Evolutionary conservation across 1,140 invertebrate species (phyloP).

Genomic region (Vanessa atalanta): DNA sequence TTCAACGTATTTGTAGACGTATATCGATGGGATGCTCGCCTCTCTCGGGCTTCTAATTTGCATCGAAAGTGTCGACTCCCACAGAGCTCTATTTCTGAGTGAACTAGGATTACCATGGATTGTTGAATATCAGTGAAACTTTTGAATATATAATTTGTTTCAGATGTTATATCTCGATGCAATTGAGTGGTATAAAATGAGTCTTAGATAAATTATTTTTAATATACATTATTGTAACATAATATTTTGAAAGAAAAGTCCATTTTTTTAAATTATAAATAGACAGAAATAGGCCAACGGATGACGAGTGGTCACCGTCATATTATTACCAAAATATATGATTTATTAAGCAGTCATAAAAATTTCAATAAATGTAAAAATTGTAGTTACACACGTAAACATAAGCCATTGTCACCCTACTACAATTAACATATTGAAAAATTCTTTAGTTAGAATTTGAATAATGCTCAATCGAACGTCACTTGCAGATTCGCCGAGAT

Average conservation of each 20-base stretch:
- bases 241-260: too few relatives aligned
- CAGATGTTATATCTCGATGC: too few relatives aligned
- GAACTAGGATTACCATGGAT: background rate
- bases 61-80: constrained; percentile 19
- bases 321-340: too few relatives aligned
- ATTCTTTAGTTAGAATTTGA: constrained; percentile 3
- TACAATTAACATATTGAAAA: constrained; percentile 1
- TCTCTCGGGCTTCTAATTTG: constrained; percentile 10
- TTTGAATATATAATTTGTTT: too few relatives aligned
- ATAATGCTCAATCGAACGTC: background rate
- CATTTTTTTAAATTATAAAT: too few relatives aligned
- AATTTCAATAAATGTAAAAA: background rate
- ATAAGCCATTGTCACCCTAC: background rate
- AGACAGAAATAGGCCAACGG: too few relatives aligned
- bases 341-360: too few relatives aligned
- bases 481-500: background rate
- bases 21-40: constrained; percentile 6
- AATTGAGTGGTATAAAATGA: too few relatives aligned
- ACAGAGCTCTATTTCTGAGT: constrained; percentile 10
- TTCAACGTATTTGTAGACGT: constrained; percentile 5
- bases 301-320: too few relatives aligned
- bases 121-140: background rate
- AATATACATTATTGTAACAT: too few relatives aligned
- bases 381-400: background rate
- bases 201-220: too few relatives aligned